These are phyloP conservation scores for Pogonophryne albipinna DNA, from an alignment of 2,797 vertebrate species.

Conservation along the genomic window DNA sequence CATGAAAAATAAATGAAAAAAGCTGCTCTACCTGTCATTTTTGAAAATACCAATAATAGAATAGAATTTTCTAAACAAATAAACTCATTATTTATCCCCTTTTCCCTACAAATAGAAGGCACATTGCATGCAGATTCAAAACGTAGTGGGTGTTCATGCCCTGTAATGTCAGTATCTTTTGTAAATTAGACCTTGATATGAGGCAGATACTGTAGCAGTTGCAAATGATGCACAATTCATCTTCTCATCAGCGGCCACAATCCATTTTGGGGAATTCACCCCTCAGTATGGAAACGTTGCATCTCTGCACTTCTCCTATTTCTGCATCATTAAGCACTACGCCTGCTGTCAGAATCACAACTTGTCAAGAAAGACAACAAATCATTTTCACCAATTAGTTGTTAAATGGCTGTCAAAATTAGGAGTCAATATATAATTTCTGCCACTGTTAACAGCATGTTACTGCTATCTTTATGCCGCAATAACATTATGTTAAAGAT, in stretches of 20 bases:
- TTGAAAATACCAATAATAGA: neutral
- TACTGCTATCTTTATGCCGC: neutral
- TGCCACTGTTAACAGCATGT: neutral
- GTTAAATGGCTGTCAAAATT: neutral
- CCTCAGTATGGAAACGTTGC: slow-evolving; percentile 28
- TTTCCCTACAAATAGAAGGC: neutral
- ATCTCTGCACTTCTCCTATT: slow-evolving; percentile 21
- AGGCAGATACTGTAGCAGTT: neutral
- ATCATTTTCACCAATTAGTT: slow-evolving; percentile 7
- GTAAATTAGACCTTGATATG: neutral
- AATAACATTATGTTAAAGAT: neutral
- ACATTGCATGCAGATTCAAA: neutral
- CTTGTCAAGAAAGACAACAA: slow-evolving; percentile 30
- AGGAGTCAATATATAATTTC: neutral
- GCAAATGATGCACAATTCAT: neutral
- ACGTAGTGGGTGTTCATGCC: neutral
- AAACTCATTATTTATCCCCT: neutral
- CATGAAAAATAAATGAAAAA: too few species aligned
- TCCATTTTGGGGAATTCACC: neutral
- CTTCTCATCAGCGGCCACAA: neutral
- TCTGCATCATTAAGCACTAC: slow-evolving; percentile 20
- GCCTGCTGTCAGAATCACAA: slow-evolving; percentile 27
- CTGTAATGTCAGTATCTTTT: neutral
- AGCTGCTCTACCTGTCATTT: neutral
- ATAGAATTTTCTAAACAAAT: neutral